These are phyloP conservation scores for Thamnaconus septentrionalis DNA, from an alignment of 2,113 vertebrate genomes.

Conservation along the genomic window DNA sequence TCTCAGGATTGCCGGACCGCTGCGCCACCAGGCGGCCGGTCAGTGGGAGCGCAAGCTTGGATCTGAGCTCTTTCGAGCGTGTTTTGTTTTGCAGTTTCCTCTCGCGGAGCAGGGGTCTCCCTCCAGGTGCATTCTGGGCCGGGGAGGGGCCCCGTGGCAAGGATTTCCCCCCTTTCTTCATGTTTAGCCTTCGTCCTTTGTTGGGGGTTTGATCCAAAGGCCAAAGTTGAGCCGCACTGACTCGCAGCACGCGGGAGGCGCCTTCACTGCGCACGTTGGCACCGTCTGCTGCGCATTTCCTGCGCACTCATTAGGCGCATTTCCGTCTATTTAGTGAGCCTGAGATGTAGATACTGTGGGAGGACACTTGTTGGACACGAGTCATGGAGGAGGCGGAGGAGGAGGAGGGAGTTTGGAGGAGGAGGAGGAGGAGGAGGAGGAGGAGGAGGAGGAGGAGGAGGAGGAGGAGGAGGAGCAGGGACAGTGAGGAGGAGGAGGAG, in stretches of 20 bases:
- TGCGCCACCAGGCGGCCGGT: too few species aligned
- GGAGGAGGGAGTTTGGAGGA: too few species aligned
- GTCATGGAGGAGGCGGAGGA: too few species aligned
- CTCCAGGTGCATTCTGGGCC: constrained; percentile 26
- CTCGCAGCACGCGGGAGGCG: background rate
- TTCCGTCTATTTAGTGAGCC: constrained; percentile 41
- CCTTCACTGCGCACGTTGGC: background rate
- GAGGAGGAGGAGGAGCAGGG: too few species aligned
- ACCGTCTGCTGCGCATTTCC: constrained; percentile 13
- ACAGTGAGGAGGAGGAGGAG: too few species aligned
- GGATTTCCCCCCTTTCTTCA: constrained; percentile 7
- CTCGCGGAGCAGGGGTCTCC: constrained; percentile 15
- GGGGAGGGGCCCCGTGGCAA: constrained; percentile 10
- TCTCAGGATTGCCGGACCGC: too few species aligned
- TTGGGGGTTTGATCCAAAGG: background rate
- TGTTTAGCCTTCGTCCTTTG: background rate
- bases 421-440: too few species aligned
- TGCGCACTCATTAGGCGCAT: constrained; percentile 28
- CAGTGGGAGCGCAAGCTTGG: too few species aligned
- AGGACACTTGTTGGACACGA: constrained; percentile 13
- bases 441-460: too few species aligned
- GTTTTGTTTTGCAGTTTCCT: constrained; percentile 23
- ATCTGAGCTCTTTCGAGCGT: too few species aligned
- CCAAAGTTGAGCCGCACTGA: too few species aligned
- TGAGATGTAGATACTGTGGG: constrained; percentile 27